Conservation (phyloP, 2,888 invertebrate species). For the Lepeophtheirus nordmannii region DNA sequence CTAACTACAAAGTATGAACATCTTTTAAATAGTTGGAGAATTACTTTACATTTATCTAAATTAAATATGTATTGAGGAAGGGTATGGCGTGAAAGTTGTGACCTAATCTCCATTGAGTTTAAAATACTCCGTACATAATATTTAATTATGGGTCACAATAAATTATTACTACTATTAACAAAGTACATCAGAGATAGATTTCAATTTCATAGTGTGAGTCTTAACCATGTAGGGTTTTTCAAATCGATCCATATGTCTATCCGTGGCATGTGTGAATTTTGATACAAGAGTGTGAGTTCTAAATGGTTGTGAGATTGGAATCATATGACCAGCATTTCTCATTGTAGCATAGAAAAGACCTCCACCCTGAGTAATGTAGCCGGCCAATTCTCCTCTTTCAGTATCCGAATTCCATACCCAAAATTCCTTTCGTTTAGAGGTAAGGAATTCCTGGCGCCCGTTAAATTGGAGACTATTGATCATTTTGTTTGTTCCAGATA, state of each 20-base stretch:
- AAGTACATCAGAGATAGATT: background rate
- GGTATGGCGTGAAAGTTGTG: no score
- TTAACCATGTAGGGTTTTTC: background rate
- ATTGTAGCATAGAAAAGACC: slow-evolving; percentile 52
- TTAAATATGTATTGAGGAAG: no score
- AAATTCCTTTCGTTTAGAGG: slow-evolving; percentile 6
- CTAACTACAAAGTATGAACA: no score
- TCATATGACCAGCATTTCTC: slow-evolving; percentile 64
- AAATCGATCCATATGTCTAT: background rate
- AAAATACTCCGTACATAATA: no score
- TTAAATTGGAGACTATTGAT: slow-evolving; percentile 12
- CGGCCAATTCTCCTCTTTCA: slow-evolving; percentile 8
- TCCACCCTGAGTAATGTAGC: slow-evolving; percentile 1
- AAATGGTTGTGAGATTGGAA: slow-evolving; percentile 58
- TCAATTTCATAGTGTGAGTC: background rate
- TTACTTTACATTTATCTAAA: no score
- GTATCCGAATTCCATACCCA: slow-evolving; percentile 12
- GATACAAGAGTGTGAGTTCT: slow-evolving; percentile 36
- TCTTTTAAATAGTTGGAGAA: no score
- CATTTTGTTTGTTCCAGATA: slow-evolving; percentile 20
- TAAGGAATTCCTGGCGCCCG: background rate
- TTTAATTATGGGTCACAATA: no score
- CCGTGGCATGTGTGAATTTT: background rate
- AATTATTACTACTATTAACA: slow-evolving; percentile 30
- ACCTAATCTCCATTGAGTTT: no score